Percentiles rank a stretch among this genome's conserved stretches.
Conservation (phyloP, 2,888 invertebrate genomes). For the Perdita meconis region DNA sequence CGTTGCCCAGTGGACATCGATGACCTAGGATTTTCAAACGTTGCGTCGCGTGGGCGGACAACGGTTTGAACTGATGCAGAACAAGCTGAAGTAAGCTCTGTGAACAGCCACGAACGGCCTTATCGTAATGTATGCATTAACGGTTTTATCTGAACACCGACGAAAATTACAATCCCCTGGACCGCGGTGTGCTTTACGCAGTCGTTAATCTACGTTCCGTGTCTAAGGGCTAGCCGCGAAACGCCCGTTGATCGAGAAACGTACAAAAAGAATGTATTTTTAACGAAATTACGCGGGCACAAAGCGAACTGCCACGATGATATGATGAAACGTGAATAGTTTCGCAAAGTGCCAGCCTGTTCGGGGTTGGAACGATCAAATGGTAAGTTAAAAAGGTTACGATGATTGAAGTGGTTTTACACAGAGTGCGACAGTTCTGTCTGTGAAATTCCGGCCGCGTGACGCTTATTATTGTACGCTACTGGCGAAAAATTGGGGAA, state of each 20-base stretch:
- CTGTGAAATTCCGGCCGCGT: too few relatives aligned
- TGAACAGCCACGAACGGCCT: slow-evolving; percentile 42
- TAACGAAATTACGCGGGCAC: slow-evolving; percentile 21
- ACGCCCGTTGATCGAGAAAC: slow-evolving; percentile 26
- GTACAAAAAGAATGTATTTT: slow-evolving; percentile 40
- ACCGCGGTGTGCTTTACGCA: slow-evolving; percentile 56
- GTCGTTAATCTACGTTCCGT: slow-evolving; percentile 58
- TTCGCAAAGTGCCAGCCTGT: background rate
- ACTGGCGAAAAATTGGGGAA: too few relatives aligned
- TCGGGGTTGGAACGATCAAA: background rate
- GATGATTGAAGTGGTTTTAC: background rate
- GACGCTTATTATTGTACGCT: too few relatives aligned
- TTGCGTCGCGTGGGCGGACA: slow-evolving; percentile 55
- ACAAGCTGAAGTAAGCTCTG: slow-evolving; percentile 28
- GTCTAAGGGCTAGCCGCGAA: slow-evolving; percentile 24
- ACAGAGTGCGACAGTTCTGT: too few relatives aligned
- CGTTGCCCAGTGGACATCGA: slow-evolving; percentile 8
- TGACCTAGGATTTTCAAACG: slow-evolving; percentile 24
- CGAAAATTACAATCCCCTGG: slow-evolving; percentile 56
- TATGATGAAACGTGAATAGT: slow-evolving; percentile 30
- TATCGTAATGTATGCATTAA: slow-evolving; percentile 69
- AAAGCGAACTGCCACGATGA: background rate
- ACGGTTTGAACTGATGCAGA: slow-evolving; percentile 51
- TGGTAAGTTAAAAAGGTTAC: background rate
- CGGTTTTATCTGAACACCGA: slow-evolving; percentile 62